Conservation (phyloP, 2,797 vertebrate genomes). For the Sebastiscus tertius region DNA sequence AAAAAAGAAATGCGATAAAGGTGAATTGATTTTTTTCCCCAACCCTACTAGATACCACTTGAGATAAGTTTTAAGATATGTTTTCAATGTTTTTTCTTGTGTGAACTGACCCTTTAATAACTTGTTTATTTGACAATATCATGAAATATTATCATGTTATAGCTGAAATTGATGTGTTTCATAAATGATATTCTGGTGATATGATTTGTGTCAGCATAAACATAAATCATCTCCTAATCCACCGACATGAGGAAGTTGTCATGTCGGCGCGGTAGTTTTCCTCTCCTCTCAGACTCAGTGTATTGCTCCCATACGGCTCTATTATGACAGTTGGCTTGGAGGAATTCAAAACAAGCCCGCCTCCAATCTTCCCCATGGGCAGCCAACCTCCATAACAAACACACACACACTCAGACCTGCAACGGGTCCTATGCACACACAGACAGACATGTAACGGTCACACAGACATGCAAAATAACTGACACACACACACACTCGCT, state of each 20-base stretch:
- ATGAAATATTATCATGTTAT: background rate
- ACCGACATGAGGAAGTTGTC: background rate
- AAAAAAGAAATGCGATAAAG: too few relatives aligned
- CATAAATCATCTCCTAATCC: conserved; percentile 14
- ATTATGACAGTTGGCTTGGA: conserved; percentile 81
- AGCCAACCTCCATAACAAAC: conserved; percentile 19
- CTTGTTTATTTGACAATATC: background rate
- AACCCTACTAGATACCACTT: too few relatives aligned
- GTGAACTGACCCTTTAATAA: background rate
- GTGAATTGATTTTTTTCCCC: fast-evolving
- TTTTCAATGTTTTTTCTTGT: background rate
- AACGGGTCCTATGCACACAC: conserved; percentile 3
- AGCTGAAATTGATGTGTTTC: background rate
- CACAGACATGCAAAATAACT: conserved; percentile 25
- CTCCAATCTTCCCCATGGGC: conserved; percentile 56
- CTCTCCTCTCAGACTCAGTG: background rate
- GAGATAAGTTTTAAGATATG: background rate
- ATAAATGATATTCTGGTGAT: background rate
- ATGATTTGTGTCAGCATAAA: background rate
- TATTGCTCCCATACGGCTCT: conserved; percentile 46
- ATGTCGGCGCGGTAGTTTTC: conserved; percentile 51
- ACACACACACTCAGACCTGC: conserved; percentile 21
- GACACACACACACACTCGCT: conserved; percentile 22
- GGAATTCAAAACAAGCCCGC: conserved; percentile 84
- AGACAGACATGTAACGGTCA: conserved; percentile 26